Evolutionary conservation across 2,113 vertebrate genomes (phyloP), one percentile per base, ranked within the genome.

Genomic region (Amblyopsis rosae): DNA sequence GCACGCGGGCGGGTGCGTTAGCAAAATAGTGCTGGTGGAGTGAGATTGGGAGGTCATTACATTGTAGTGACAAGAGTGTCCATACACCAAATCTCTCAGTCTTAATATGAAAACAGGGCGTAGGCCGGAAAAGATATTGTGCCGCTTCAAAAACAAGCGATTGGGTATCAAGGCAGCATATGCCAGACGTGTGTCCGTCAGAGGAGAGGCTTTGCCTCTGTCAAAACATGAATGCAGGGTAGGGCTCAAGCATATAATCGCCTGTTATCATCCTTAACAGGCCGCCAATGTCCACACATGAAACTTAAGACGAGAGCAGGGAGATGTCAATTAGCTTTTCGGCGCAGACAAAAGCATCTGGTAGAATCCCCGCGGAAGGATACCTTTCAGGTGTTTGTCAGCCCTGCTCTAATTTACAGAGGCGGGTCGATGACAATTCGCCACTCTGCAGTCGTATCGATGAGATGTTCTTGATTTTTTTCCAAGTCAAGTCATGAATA

Each of bases 131-230:
- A 26, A 70, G 67, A 84, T 73, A 82, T 89, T 89, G 80, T 80
- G 55, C 60, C 0, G 26, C 68, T 70, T 81, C 54, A 69, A 86
- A 89, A 91, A 91, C 86, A 91, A 85, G 87, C 6, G 89, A 90
- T 93, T 87, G 75, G 83, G 87, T 93, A 82, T 90, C 92, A 69
- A 69, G 7, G 65, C 78, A 80, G 80, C 91, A 92, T 86, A 91
- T 92, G 92, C 82, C 69, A 88, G 84, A 79, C 85, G 90, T 88
- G 88, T 80, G 73, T 81, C 84, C 69, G 12, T 81, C 78, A 68
- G 74, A 65, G 64, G 46, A 48, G 60, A 11, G 70, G 53, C 67
- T 77, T 72, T 67, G 64, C 63, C 82, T 78, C 76, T 26, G 48
- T 74, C 50, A 56, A 54, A 60, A 3, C 67, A 62, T 70, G 64